Conservation (phyloP, 2,797 vertebrate species). For the Lophotriccus pileatus region DNA sequence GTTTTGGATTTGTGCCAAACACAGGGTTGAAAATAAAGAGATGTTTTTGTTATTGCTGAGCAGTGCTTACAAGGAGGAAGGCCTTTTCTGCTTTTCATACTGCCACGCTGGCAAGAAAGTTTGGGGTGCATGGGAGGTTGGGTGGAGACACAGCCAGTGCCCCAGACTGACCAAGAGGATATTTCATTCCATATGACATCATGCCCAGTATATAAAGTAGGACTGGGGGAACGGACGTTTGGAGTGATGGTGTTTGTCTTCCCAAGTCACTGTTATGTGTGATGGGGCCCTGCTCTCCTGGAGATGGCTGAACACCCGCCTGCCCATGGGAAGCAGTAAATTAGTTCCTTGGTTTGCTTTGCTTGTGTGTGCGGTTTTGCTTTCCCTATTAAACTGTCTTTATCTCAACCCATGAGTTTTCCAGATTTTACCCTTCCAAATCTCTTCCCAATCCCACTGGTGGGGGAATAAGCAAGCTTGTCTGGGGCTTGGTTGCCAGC, state of each 20-base stretch:
- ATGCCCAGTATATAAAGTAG: not conserved
- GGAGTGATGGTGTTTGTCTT: not conserved
- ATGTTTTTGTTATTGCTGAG: not conserved
- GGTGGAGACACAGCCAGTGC: not conserved
- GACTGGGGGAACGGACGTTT: not conserved
- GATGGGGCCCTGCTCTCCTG: not conserved
- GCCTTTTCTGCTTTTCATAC: accelerated
- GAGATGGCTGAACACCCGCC: not conserved
- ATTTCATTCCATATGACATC: not conserved
- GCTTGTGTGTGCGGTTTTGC: not conserved
- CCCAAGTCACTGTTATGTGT: not conserved
- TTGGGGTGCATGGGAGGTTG: not conserved
- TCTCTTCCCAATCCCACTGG: not conserved
- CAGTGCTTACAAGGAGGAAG: not conserved
- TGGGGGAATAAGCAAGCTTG: accelerated
- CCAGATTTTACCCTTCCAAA: not conserved
- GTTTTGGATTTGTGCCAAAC: not conserved
- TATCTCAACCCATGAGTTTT: not conserved
- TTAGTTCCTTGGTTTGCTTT: not conserved
- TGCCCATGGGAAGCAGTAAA: not conserved
- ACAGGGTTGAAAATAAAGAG: not conserved
- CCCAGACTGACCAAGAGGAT: not conserved
- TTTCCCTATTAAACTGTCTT: not conserved
- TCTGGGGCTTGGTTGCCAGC: not conserved
- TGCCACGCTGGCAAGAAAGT: not conserved